Evolutionary conservation across 2,113 vertebrate species (phyloP).

Genomic region (Odontesthes bonariensis): DNA sequence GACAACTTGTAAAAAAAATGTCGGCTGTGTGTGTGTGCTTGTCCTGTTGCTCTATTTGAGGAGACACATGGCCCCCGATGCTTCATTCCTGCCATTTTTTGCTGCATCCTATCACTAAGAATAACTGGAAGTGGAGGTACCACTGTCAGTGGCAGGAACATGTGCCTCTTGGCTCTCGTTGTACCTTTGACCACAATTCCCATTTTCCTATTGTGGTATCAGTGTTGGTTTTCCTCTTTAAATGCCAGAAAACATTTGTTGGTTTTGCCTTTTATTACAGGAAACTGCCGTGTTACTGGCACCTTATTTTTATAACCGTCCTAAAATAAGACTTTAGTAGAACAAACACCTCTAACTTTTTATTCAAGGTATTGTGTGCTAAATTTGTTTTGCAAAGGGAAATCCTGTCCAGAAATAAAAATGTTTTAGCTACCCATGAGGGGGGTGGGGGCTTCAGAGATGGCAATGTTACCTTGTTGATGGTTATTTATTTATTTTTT

Average conservation of each 20-base stretch:
- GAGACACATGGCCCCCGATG: neutral
- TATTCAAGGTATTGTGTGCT: neutral
- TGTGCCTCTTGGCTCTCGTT: slow-evolving; percentile 36
- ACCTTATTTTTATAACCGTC: neutral
- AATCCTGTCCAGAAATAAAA: slow-evolving; percentile 16
- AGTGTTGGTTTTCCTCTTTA: slow-evolving; percentile 16
- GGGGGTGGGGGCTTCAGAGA: neutral
- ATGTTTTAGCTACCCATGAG: neutral
- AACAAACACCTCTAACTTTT: neutral
- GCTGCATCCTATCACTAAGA: slow-evolving; percentile 37
- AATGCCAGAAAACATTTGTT: slow-evolving; percentile 4
- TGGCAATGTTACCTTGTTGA: neutral
- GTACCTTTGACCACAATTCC: slow-evolving; percentile 26
- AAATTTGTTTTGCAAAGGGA: slow-evolving; percentile 20
- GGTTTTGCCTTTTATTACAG: slow-evolving; percentile 7
- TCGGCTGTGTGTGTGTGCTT: neutral
- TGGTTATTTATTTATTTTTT: neutral
- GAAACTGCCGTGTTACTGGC: slow-evolving; percentile 29
- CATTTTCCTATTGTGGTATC: slow-evolving; percentile 27
- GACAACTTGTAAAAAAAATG: slow-evolving; percentile 21
- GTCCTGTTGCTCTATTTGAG: neutral
- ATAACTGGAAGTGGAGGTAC: slow-evolving; percentile 55
- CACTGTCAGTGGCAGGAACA: slow-evolving; percentile 10
- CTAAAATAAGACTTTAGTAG: slow-evolving; percentile 2
- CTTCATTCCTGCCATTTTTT: slow-evolving; percentile 10